These are phyloP conservation scores for Platycheirus rosarum DNA, from an alignment of 2,888 invertebrate species.

Conservation along the genomic window DNA sequence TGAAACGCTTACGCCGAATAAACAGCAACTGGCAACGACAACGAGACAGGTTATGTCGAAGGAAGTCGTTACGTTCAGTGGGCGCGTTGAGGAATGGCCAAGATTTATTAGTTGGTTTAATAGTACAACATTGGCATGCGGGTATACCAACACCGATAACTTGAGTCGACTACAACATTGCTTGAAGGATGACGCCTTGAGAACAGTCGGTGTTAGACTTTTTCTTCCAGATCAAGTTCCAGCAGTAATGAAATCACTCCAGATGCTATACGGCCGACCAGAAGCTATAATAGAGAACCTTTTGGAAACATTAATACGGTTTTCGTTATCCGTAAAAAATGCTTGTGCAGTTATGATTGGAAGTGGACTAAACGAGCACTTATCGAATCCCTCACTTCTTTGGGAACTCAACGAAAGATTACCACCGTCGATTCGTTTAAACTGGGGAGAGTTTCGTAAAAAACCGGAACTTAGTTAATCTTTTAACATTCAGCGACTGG, in stretches of 20 bases:
- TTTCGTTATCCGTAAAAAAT: too few relatives aligned
- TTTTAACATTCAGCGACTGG: conserved; percentile 1
- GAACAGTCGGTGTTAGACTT: not conserved
- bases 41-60: conserved; percentile 14
- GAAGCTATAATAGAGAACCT: too few relatives aligned
- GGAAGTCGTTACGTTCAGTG: conserved; percentile 4
- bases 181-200: not conserved
- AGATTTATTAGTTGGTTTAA: not conserved
- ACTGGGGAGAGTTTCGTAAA: not conserved
- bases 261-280: too few relatives aligned
- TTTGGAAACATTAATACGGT: too few relatives aligned
- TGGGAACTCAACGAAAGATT: not conserved
- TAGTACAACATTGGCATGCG: not conserved
- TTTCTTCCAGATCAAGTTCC: not conserved
- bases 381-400: not conserved
- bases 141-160: not conserved
- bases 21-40: conserved; percentile 20
- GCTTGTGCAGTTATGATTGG: too few relatives aligned
- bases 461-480: not conserved
- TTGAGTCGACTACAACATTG: not conserved
- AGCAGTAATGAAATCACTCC: not conserved
- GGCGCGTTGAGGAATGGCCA: not conserved
- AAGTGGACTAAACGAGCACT: too few relatives aligned
- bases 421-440: not conserved
- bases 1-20: conserved; percentile 11